A percentile compares a stretch with the other conserved stretches of the same genome.
These are phyloP conservation scores for Leptinotarsa haldemani DNA, from an alignment of 2,888 invertebrate genomes.

Conservation along the genomic window DNA sequence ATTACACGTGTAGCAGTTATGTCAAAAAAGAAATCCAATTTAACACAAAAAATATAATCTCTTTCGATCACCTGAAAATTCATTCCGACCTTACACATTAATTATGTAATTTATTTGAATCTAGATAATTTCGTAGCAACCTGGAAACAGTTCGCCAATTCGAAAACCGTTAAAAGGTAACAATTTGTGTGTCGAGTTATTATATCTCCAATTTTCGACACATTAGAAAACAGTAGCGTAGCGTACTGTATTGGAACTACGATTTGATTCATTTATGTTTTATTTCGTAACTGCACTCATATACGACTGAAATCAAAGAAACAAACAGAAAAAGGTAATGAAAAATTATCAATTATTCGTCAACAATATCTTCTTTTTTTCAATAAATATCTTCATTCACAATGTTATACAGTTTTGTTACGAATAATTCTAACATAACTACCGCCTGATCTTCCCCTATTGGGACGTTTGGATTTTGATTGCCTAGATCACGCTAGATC, in stretches of 20 bases:
- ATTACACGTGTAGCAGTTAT: no score
- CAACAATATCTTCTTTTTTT: no score
- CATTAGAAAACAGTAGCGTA: conserved; percentile 35
- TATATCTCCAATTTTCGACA: conserved; percentile 43
- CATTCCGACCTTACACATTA: background rate
- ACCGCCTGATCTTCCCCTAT: background rate
- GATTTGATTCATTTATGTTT: no score
- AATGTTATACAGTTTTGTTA: background rate
- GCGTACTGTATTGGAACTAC: background rate
- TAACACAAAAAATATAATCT: background rate
- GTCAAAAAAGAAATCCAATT: background rate
- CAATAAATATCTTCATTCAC: no score
- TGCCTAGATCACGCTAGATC: conserved; percentile 41
- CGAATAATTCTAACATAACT: background rate
- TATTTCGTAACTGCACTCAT: no score
- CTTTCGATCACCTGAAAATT: background rate
- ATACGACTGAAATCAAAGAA: no score
- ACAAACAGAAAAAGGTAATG: no score
- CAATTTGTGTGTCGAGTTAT: conserved; percentile 38
- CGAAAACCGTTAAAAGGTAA: conserved; percentile 37
- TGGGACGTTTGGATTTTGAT: conserved; percentile 18
- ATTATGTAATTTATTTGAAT: conserved; percentile 39
- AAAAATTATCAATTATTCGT: no score
- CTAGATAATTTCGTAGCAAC: conserved; percentile 39
- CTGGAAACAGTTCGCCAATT: conserved; percentile 41